These are phyloP conservation scores for Ascidia mentula DNA, from an alignment of 23 tunicate genomes.

Conservation along the genomic window DNA sequence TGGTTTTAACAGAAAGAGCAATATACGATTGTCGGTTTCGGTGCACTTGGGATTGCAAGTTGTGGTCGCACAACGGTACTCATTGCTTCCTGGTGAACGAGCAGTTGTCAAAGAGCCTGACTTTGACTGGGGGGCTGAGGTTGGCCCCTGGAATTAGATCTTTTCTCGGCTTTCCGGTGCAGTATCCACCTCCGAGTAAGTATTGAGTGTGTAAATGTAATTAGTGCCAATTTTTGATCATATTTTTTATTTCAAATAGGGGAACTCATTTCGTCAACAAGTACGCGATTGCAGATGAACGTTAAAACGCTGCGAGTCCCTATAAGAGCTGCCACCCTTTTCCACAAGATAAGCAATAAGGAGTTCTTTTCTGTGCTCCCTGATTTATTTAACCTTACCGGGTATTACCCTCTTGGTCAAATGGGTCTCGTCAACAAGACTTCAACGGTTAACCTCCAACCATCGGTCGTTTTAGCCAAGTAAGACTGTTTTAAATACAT, in stretches of 20 bases:
- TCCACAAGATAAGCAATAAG: neutral
- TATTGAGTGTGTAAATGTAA: neutral
- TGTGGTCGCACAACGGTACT: neutral
- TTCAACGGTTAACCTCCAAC: neutral
- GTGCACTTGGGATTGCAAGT: neutral
- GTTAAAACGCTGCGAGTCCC: neutral
- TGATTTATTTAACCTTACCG: neutral
- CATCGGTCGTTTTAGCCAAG: neutral
- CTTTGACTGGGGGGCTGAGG: neutral
- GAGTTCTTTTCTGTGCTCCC: neutral
- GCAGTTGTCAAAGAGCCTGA: neutral
- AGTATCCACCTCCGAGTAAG: neutral
- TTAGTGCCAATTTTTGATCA: too few relatives aligned
- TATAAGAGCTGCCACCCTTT: neutral
- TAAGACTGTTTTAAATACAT: neutral
- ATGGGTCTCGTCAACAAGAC: neutral
- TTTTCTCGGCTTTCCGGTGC: neutral
- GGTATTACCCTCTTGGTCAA: neutral
- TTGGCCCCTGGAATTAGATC: neutral
- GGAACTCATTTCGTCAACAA: neutral
- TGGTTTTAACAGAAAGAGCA: neutral
- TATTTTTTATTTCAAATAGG: too few relatives aligned
- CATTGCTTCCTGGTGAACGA: neutral
- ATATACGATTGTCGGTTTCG: slow-evolving; percentile 1
- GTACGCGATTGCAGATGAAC: neutral